Conservation (phyloP, 1,140 invertebrate species). For the Macrobrachium rosenbergii region DNA sequence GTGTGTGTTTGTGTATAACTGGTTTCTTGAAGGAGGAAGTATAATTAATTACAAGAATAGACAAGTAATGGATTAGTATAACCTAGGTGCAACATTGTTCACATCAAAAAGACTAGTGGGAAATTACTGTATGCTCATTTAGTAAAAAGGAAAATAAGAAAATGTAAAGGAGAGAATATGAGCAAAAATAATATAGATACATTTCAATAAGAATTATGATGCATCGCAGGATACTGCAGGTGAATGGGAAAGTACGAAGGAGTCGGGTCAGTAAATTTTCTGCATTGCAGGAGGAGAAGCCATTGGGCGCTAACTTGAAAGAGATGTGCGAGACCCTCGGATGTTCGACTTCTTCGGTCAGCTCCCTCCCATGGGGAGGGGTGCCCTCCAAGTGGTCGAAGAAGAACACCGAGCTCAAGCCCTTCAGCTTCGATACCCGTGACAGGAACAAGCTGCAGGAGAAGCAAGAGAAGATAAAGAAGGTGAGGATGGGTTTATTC, state of each 20-base stretch:
- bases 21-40: too few relatives aligned
- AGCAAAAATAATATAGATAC: background rate
- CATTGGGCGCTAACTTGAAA: slow-evolving; percentile 6
- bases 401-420: slow-evolving; percentile 67
- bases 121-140: too few relatives aligned
- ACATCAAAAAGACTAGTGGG: too few relatives aligned
- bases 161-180: background rate
- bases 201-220: background rate
- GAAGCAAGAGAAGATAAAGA: slow-evolving; percentile 73
- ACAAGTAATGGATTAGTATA: too few relatives aligned
- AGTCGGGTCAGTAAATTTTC: too few relatives aligned
- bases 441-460: slow-evolving; percentile 71
- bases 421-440: slow-evolving; percentile 75
- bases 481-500: slow-evolving; percentile 67
- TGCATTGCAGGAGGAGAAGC: background rate
- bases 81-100: too few relatives aligned
- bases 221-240: too few relatives aligned
- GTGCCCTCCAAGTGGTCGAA: slow-evolving; percentile 27
- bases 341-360: background rate
- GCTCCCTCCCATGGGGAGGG: slow-evolving; percentile 30
- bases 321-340: slow-evolving; percentile 34
- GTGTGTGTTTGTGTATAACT: too few relatives aligned
- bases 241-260: too few relatives aligned
- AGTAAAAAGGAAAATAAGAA: background rate
- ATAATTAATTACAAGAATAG: too few relatives aligned